These are phyloP conservation scores for Ia io DNA, from an alignment of 2,113 vertebrate species.

Conservation along the genomic window DNA sequence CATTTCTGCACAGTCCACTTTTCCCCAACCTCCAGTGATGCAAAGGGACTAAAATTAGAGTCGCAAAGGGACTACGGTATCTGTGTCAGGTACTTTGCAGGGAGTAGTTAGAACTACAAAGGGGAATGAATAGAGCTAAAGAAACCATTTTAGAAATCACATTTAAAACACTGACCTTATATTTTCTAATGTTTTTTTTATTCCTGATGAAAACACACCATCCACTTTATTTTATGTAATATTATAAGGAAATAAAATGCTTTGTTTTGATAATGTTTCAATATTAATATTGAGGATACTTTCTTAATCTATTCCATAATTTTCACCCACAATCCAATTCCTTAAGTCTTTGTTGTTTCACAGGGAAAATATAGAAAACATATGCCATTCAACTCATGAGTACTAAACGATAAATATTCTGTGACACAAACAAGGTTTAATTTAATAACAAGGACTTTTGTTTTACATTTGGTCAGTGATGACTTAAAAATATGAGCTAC, in stretches of 20 bases:
- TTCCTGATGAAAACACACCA: not conserved
- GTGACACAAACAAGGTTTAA: not conserved
- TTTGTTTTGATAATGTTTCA: not conserved
- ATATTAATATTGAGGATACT: not conserved
- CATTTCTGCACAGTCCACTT: not conserved
- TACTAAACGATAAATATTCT: not conserved
- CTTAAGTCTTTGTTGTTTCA: not conserved
- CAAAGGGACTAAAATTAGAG: slow-evolving; percentile 56
- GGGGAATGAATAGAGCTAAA: not conserved
- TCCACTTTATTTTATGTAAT: not conserved
- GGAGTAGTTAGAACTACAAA: not conserved
- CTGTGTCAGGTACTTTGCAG: slow-evolving; percentile 31
- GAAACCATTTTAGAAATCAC: not conserved
- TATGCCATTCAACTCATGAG: not conserved
- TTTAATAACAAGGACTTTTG: not conserved
- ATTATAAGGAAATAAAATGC: not conserved
- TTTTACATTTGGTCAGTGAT: not conserved
- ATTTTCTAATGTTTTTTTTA: not conserved
- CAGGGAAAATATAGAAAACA: not conserved
- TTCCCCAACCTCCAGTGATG: not conserved
- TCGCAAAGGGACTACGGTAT: slow-evolving; percentile 9
- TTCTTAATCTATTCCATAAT: not conserved
- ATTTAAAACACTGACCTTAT: not conserved
- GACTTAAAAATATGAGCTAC: not conserved
- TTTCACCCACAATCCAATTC: not conserved